Conservation (phyloP, 2,113 vertebrate genomes). For the Phocoena sinus region DNA sequence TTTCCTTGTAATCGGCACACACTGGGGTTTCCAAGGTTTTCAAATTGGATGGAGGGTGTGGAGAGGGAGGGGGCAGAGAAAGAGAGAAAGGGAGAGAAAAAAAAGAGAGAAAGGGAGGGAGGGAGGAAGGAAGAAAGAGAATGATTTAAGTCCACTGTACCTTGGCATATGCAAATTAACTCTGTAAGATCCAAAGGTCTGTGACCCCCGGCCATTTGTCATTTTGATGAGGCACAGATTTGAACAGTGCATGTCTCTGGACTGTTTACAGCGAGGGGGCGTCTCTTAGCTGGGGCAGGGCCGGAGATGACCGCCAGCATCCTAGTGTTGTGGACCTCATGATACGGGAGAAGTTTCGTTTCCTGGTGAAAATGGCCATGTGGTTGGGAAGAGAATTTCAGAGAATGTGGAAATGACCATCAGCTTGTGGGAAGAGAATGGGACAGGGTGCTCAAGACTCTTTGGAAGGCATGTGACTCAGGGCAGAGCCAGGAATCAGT, state of each 20-base stretch:
- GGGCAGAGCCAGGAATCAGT: neutral
- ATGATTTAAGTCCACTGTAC: neutral
- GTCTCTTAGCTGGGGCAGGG: neutral
- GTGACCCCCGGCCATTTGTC: neutral
- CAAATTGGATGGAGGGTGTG: neutral
- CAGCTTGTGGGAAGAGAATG: neutral
- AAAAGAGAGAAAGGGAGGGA: neutral
- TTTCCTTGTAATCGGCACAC: neutral
- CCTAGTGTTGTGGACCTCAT: no score
- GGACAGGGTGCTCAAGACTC: no score
- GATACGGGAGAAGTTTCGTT: neutral
- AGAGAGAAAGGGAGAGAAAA: no score
- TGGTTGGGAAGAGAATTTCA: neutral
- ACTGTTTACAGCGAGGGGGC: rapidly evolving
- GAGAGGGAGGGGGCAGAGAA: neutral
- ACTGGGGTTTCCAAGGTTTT: neutral
- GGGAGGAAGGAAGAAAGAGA: neutral
- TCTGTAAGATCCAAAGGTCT: neutral
- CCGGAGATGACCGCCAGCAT: neutral
- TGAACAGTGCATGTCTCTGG: neutral
- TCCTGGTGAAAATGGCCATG: neutral
- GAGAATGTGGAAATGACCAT: neutral
- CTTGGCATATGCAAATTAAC: neutral
- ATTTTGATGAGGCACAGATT: neutral
- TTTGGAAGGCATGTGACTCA: neutral